Evolutionary conservation across 2,888 invertebrate genomes (phyloP).

Genomic region (Gortyna flavago): DNA sequence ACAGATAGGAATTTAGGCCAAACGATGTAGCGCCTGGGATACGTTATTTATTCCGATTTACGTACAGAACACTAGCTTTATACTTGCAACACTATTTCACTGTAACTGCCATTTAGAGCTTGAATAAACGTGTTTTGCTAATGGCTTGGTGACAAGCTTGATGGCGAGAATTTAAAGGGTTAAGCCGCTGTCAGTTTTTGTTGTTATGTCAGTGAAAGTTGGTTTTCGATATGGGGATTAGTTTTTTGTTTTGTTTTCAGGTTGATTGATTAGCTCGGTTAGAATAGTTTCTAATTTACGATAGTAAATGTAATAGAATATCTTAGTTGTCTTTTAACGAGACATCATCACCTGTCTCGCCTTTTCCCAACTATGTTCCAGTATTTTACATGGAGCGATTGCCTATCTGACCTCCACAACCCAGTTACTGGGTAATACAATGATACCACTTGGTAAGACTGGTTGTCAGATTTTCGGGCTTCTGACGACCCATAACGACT

Average conservation of each 20-base stretch:
- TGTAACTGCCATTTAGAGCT: slow-evolving; percentile 58
- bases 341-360: no score
- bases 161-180: slow-evolving; percentile 2
- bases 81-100: slow-evolving; percentile 61
- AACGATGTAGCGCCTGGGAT: slow-evolving; percentile 65
- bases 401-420: no score
- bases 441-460: no score
- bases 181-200: slow-evolving; percentile 1
- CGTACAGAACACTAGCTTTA: slow-evolving; percentile 53
- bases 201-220: no score
- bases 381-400: no score
- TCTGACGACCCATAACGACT: no score
- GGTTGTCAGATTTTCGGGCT: no score
- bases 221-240: neutral
- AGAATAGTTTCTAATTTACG: neutral
- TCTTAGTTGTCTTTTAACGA: no score
- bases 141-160: slow-evolving; percentile 39
- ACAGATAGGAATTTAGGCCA: slow-evolving; percentile 75
- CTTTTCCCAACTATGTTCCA: no score
- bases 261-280: neutral
- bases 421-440: no score
- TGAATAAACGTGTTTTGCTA: slow-evolving; percentile 40
- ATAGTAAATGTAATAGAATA: neutral
- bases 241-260: neutral
- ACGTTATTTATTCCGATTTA: slow-evolving; percentile 75